Evolutionary conservation across 92 coral and sea anemone genomes (phyloP), one percentile per base, ranked within the genome.

Genomic region (Palythoa heliodiscus): DNA sequence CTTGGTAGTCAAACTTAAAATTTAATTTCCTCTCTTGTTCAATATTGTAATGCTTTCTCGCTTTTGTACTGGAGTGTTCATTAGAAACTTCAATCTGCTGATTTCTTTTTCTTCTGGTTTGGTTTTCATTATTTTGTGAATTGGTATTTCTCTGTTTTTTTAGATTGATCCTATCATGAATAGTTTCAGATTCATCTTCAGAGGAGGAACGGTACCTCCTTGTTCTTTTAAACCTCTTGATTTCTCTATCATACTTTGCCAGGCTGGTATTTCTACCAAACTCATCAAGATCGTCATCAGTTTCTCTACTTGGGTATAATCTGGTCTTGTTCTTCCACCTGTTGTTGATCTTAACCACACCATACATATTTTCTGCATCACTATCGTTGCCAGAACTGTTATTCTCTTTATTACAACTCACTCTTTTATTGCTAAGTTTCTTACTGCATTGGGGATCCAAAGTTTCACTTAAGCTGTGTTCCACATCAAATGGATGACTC

Each of bases 21-120:
- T 86, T 92, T 83, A 91, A 77, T 73, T 97, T 97, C 73, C 99
- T 92, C 86, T 94, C 95, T 50, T 87, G 94, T 66, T 97, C 99
- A 93, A 97, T 86, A 69, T 97, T 95, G 85, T 78, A 88, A 66
- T 84, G 64, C 20, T 64, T 70, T 72, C 85, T 77, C 11, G 82
- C 52, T 57, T 64, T 75, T 40, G 86, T 87, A 39, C 67, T 78
- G 38, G 76, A 77, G 52, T 73, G 76, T 73, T 80, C 60, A 70
- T 61, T 77, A 16, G 50, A 37, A 12, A 67, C 17, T 20, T 81
- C 70, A 70, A 57, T 82, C 38, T 88, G 77, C 16, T 14, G 69
- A 16, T 85, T 61, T 64, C 86, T 84, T 24, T 78, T 67, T 5
- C 74, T 9, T 52, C 77, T 60, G 58, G 84, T 63, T 24, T 83